Evolutionary conservation across 2,888 invertebrate species (phyloP).

Genomic region (Drosophila antonietae): DNA sequence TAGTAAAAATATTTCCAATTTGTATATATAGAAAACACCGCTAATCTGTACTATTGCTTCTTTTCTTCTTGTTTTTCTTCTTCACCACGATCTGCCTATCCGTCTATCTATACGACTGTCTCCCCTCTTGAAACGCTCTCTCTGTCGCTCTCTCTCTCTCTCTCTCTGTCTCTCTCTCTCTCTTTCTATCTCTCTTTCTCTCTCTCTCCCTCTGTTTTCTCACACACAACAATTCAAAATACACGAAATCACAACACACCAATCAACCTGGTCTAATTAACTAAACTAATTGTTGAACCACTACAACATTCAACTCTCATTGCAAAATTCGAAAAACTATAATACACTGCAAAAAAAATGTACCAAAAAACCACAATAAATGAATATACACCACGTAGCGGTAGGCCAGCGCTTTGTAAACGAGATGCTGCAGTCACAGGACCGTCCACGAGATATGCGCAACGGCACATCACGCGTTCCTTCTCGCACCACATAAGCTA

Average conservation of each 20-base stretch:
- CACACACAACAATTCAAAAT: conserved; percentile 40
- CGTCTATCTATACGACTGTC: conserved; percentile 62
- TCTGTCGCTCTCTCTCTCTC: conserved; percentile 25
- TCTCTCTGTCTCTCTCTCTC: conserved; percentile 2
- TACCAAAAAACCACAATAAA: conserved; percentile 27
- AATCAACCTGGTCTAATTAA: conserved; percentile 54
- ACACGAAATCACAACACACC: conserved; percentile 40
- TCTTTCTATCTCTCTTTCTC: conserved; percentile 11
- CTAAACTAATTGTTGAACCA: conserved; percentile 24
- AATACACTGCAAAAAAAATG: conserved; percentile 47
- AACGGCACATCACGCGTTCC: conserved; percentile 74
- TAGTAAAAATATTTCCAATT: conserved; percentile 52
- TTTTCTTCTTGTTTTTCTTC: conserved; percentile 75
- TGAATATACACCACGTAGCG: conserved; percentile 66
- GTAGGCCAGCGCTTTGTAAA: conserved; percentile 85
- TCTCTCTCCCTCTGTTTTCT: conserved; percentile 14
- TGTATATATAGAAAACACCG: conserved; percentile 76
- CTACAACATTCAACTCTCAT: conserved; percentile 40
- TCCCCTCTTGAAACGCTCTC: conserved; percentile 51
- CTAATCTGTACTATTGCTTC: conserved; percentile 80
- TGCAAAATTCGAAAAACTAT: conserved; percentile 19
- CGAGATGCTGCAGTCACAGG: conserved; percentile 84
- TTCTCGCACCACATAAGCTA: conserved; percentile 78
- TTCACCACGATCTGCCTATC: conserved; percentile 70
- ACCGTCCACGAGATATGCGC: conserved; percentile 84